Conservation (phyloP, 2,113 vertebrate species). For the Erythrocercus mccallii region DNA sequence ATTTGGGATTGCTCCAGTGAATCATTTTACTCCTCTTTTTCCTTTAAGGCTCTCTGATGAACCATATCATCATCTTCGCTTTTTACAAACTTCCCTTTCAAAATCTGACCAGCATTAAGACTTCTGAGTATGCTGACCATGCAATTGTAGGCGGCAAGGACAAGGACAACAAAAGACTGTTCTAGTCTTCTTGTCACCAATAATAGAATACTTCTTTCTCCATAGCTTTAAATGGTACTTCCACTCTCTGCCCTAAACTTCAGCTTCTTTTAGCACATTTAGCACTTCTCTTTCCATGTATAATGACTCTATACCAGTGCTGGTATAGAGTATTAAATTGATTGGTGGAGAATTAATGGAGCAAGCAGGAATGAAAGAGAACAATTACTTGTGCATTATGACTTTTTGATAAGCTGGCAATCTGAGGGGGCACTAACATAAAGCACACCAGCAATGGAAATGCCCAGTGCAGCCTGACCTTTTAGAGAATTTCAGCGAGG, state of each 20-base stretch:
- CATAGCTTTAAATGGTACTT: neutral
- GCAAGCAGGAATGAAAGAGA: neutral
- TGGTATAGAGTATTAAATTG: neutral
- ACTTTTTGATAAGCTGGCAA: neutral
- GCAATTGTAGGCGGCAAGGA: neutral
- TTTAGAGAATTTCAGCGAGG: neutral
- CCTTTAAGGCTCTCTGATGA: neutral
- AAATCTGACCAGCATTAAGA: neutral
- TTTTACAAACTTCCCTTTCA: neutral
- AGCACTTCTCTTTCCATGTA: neutral
- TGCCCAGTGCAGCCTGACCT: neutral
- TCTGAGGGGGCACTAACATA: neutral
- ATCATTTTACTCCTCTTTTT: neutral
- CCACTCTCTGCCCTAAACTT: neutral
- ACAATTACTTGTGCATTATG: neutral
- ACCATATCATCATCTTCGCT: neutral
- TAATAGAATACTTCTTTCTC: neutral
- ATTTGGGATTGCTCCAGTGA: neutral
- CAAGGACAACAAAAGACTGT: neutral
- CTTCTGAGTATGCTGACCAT: neutral
- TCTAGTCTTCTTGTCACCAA: neutral
- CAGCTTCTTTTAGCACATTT: neutral
- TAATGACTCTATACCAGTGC: neutral
- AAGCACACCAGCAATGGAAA: neutral
- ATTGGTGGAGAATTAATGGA: constrained; percentile 14